Conservation (phyloP, 1,140 invertebrate species). For the Mylabris phalerata region DNA sequence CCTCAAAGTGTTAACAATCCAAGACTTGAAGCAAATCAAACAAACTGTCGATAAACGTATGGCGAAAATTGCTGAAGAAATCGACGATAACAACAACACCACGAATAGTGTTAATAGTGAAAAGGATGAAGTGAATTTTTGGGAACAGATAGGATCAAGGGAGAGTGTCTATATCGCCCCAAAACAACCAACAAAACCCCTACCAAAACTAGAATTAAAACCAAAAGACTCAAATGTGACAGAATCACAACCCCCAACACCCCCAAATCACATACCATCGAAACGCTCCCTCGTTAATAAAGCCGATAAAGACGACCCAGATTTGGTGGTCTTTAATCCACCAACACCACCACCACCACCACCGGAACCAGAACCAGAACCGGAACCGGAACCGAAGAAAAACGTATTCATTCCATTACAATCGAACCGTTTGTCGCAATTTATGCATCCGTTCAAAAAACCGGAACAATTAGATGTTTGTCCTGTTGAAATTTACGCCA, state of each 20-base stretch:
- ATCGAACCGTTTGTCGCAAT: constrained; percentile 37
- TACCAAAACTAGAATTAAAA: constrained; percentile 13
- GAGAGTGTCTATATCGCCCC: constrained; percentile 44
- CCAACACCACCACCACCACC: constrained; percentile 23
- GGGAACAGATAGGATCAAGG: constrained; percentile 48
- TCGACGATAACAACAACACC: too few species aligned
- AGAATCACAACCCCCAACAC: constrained; percentile 15
- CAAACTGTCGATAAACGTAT: too few species aligned
- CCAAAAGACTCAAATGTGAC: constrained; percentile 4
- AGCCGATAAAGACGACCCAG: constrained; percentile 35
- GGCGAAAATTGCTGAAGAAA: neutral
- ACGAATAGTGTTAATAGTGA: neutral
- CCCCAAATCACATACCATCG: constrained; percentile 24
- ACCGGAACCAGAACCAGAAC: constrained; percentile 28
- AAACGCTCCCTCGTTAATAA: constrained; percentile 39
- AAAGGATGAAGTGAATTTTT: constrained; percentile 43
- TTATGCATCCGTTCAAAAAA: constrained; percentile 39
- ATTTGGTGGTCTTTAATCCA: constrained; percentile 34
- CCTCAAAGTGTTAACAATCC: too few species aligned
- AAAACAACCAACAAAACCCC: constrained; percentile 30
- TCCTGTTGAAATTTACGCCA: constrained; percentile 37
- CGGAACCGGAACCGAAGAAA: constrained; percentile 21
- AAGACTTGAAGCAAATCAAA: too few species aligned
- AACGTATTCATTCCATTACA: constrained; percentile 36
- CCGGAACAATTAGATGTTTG: constrained; percentile 37